Evolutionary conservation across 2,797 vertebrate species (phyloP).

Genomic region (Melanotaenia nigrans): DNA sequence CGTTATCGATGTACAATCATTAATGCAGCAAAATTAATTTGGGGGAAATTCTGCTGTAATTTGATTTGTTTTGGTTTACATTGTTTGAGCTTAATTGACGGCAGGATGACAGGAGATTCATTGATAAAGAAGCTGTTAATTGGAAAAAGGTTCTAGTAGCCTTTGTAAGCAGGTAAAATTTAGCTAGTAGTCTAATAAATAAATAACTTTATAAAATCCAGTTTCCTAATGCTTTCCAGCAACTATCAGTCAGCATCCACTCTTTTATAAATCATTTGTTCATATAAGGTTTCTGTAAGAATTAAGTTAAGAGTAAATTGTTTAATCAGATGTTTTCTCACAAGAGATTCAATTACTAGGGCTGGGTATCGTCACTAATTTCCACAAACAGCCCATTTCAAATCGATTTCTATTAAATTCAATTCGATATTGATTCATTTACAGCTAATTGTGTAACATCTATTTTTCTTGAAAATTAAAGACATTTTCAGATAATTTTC

Average conservation of each 20-base stretch:
- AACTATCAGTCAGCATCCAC: neutral
- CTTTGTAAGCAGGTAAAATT: neutral
- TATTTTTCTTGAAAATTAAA: too few relatives aligned
- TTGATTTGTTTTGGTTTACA: slow-evolving; percentile 25
- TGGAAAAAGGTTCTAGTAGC: neutral
- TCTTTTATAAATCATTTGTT: neutral
- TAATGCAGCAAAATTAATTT: neutral
- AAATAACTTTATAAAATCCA: neutral
- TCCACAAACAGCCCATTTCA: too few relatives aligned
- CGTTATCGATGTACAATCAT: slow-evolving; percentile 1
- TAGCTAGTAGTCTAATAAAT: neutral
- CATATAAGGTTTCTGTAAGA: neutral
- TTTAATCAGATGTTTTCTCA: neutral
- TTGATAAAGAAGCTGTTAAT: slow-evolving; percentile 4
- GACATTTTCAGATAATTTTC: too few relatives aligned
- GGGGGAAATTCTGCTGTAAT: slow-evolving; percentile 1
- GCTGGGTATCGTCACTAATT: too few relatives aligned
- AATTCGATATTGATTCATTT: too few relatives aligned
- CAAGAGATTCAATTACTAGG: neutral
- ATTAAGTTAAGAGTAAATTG: neutral
- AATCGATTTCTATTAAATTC: too few relatives aligned
- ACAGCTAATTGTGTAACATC: too few relatives aligned
- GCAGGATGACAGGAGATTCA: neutral
- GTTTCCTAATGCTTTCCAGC: neutral
- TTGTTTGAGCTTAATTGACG: neutral